Evolutionary conservation across 2,113 vertebrate genomes (phyloP).

Genomic region (Bostrychus sinensis): DNA sequence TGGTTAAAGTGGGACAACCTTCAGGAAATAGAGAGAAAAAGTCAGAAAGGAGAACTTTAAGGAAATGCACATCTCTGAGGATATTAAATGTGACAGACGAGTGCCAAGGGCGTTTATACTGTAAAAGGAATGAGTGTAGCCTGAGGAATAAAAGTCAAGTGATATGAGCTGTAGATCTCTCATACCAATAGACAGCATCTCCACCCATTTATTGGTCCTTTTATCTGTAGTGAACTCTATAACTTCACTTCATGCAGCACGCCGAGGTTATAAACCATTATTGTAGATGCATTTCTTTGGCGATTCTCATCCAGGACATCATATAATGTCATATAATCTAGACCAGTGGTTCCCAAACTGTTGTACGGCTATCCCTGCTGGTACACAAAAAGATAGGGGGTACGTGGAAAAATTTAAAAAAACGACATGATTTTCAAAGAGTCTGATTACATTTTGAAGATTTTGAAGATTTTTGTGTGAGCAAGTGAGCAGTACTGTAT

Average conservation of each 20-base stretch:
- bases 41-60: slow-evolving; percentile 11
- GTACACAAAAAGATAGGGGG: too few species aligned
- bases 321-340: not conserved
- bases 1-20: slow-evolving; percentile 7
- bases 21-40: slow-evolving; percentile 15
- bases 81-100: not conserved
- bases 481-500: too few species aligned
- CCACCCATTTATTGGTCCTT: not conserved
- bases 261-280: too few species aligned
- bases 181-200: not conserved
- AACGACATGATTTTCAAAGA: too few species aligned
- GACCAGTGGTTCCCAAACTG: too few species aligned
- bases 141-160: slow-evolving; percentile 4
- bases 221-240: not conserved
- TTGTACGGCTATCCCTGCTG: too few species aligned
- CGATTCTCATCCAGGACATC: too few species aligned
- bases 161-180: slow-evolving; percentile 27
- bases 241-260: not conserved
- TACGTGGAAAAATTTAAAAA: too few species aligned
- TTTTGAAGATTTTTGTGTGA: too few species aligned
- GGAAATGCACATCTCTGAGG: not conserved
- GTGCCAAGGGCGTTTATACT: not conserved
- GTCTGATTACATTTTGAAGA: too few species aligned
- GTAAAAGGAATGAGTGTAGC: not conserved
- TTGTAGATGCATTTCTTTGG: too few species aligned